Evolutionary conservation across 2,797 vertebrate species (phyloP), one percentile per base, ranked within the genome.

Genomic region (Columba guinea): DNA sequence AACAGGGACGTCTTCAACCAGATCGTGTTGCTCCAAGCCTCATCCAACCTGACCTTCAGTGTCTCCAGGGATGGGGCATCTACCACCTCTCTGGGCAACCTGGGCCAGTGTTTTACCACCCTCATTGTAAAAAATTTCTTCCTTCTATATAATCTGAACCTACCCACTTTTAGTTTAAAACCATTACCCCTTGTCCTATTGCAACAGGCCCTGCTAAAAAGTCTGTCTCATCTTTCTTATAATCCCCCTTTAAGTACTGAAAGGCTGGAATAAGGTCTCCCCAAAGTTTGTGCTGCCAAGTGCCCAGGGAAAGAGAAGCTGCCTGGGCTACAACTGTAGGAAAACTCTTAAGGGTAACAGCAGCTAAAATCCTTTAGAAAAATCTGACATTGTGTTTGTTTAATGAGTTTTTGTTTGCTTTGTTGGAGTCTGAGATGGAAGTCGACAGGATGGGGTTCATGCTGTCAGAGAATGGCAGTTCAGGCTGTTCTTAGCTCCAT

Each of bases 291-390:
- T 84, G 59, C 44, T 80, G 26, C 17, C 23, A 64, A 70, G 7
- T 55, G 64, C 22, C 30, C 48, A 65, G 14, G 39, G 75, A 81
- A 87, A 92, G 27, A 63, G 16, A 73, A 81, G 20, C 21, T 86
- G 23, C 30, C 65, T 81, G 53, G 34, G 34, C 22, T 73, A 92
- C 16, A 58, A 80, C 6, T 30, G 11, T 35, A 69, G 83, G 51
- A 79, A 73, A 30, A 58, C 6, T 78, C 89, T 35, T 74, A 91
- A 71, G 30, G 53, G 53, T 95, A 92, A 85, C n/a, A 68, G n/a
- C 52, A 78, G 48, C 68, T 73, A 93, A 91, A 87, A 87, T 35
- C 32, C 7, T 39, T 44, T 32, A 71, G 63, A 87, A 93, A 93
- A 78, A 76, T 28, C 19, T 59, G 58, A 24, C 30, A 32, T 1